Percentiles rank a stretch among this genome's conserved stretches.
phyloP scores from a whole-genome alignment of 2,113 vertebrate genomes.

The Charadrius vociferus region DNA sequence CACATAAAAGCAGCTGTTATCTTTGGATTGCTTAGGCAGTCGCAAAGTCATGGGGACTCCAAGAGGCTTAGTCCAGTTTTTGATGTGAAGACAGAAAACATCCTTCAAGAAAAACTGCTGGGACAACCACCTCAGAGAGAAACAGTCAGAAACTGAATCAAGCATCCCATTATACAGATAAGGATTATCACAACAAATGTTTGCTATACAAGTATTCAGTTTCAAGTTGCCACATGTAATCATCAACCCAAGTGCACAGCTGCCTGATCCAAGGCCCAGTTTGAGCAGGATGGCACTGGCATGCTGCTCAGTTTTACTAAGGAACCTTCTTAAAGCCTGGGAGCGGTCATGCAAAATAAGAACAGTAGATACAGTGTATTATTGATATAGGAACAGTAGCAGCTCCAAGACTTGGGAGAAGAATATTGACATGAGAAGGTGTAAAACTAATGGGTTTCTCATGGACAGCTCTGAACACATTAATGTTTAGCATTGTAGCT shows the following conservation, averaged over 20 bases:
- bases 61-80: neutral
- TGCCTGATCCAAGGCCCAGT: neutral
- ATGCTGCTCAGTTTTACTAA: neutral
- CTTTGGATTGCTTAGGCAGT: neutral
- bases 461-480: neutral
- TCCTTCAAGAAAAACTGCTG: neutral
- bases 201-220: neutral
- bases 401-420: neutral
- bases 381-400: neutral
- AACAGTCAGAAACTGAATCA: neutral
- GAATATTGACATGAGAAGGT: neutral
- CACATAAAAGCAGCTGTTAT: neutral
- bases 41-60: neutral
- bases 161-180: neutral
- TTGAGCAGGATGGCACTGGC: neutral
- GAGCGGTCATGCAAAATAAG: neutral
- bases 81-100: neutral
- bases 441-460: neutral
- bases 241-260: neutral
- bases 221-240: neutral
- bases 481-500: rapidly evolving
- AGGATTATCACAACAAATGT: neutral
- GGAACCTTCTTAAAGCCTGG: neutral
- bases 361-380: neutral
- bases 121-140: neutral